Conservation (phyloP, 2,113 vertebrate species). For the Ranitomeya variabilis region DNA sequence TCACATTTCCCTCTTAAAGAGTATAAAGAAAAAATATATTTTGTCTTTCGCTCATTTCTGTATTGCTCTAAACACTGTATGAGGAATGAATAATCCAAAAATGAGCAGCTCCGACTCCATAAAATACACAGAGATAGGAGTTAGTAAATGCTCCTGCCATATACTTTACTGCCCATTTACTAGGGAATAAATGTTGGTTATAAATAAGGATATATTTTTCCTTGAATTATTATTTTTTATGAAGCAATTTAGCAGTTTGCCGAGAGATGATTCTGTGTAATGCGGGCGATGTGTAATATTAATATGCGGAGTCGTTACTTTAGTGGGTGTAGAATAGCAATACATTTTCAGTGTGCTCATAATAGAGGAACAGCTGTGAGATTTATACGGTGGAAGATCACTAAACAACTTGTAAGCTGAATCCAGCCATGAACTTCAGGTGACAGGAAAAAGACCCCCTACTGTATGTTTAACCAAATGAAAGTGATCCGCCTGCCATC, state of each 20-base stretch:
- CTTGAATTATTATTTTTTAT: conserved; percentile 37
- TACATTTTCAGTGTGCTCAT: neutral
- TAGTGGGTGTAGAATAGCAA: neutral
- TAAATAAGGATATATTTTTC: conserved; percentile 34
- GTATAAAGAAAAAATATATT: neutral
- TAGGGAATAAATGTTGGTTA: conserved; percentile 9
- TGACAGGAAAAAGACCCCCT: conserved; percentile 75
- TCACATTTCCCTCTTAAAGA: neutral
- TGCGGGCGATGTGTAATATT: conserved; percentile 6
- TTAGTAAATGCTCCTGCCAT: neutral
- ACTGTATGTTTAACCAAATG: conserved; percentile 75
- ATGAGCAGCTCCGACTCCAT: neutral
- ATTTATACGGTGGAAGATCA: conserved; percentile 41
- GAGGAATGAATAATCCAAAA: neutral
- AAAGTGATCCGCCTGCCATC: conserved; percentile 81
- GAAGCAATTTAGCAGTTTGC: neutral
- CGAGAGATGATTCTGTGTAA: conserved; percentile 18
- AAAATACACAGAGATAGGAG: neutral
- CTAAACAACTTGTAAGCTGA: conserved; percentile 67
- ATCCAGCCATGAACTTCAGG: conserved; percentile 77
- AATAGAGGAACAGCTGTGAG: conserved; percentile 46
- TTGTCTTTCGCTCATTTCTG: neutral
- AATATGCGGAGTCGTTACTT: conserved; percentile 46
- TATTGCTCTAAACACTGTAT: neutral
- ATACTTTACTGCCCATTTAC: conserved; percentile 30